Conservation (phyloP, 1,140 invertebrate species). For the Atta colombica region DNA sequence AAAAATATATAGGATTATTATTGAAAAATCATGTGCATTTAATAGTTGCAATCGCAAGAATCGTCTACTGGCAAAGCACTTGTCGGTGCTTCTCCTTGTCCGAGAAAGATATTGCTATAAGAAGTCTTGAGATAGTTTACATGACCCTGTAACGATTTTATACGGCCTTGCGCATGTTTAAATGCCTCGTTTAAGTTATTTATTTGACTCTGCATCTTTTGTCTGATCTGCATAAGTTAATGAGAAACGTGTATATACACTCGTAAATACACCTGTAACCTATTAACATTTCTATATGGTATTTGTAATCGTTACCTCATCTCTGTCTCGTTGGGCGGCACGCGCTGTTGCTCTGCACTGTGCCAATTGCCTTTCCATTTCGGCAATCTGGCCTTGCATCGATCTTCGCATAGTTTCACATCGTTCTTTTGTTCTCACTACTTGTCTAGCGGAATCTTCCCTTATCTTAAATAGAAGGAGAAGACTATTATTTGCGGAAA, state of each 20-base stretch:
- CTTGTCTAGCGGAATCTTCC: conserved; percentile 91
- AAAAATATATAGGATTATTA: conserved; percentile 27
- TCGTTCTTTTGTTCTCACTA: conserved; percentile 90
- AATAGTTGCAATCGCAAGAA: conserved; percentile 82
- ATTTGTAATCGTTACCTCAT: conserved; percentile 86
- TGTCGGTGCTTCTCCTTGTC: conserved; percentile 68
- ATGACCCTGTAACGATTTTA: conserved; percentile 89
- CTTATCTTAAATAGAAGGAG: conserved; percentile 82
- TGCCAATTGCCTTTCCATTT: conserved; percentile 89
- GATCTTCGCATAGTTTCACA: conserved; percentile 88
- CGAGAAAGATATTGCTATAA: conserved; percentile 83
- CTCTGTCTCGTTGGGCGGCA: conserved; percentile 89
- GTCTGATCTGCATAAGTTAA: conserved; percentile 86
- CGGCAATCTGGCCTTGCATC: conserved; percentile 89
- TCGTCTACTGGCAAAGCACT: conserved; percentile 74
- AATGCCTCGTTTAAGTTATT: conserved; percentile 90
- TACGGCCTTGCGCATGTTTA: conserved; percentile 89
- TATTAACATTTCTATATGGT: conserved; percentile 2
- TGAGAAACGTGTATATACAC: not conserved
- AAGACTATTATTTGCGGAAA: not conserved
- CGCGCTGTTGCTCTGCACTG: conserved; percentile 88
- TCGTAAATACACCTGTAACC: not conserved
- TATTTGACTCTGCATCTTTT: conserved; percentile 90
- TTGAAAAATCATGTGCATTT: conserved; percentile 49
- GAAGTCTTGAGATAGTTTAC: conserved; percentile 89